Conservation (phyloP, 2,888 invertebrate genomes). For the Drosophila stalkeri region DNA sequence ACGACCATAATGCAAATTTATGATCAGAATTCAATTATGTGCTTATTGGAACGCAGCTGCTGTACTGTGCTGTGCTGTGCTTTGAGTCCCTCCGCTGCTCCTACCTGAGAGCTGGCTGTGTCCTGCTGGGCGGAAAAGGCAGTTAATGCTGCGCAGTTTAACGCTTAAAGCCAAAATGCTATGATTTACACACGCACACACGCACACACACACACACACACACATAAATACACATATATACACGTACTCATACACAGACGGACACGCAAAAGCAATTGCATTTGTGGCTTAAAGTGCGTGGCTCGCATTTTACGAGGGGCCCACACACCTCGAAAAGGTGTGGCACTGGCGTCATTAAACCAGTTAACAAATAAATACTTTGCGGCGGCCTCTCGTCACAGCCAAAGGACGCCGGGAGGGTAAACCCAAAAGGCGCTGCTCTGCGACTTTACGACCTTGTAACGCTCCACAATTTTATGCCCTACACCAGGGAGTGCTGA, state of each 20-base stretch:
- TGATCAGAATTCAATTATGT: slow-evolving; percentile 82
- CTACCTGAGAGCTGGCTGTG: slow-evolving; percentile 50
- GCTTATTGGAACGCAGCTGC: slow-evolving; percentile 81
- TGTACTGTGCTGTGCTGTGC: slow-evolving; percentile 31
- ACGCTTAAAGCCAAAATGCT: slow-evolving; percentile 80
- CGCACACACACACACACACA: slow-evolving; percentile 30
- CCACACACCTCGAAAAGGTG: slow-evolving; percentile 24
- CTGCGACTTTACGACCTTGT: slow-evolving; percentile 52
- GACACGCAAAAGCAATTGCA: slow-evolving; percentile 57
- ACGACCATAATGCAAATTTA: slow-evolving; percentile 77
- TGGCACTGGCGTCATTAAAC: slow-evolving; percentile 76
- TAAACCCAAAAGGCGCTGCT: slow-evolving; percentile 26
- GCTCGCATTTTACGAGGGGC: slow-evolving; percentile 62
- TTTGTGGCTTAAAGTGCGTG: slow-evolving; percentile 75
- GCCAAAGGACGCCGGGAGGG: not conserved
- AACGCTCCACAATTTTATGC: slow-evolving; percentile 39
- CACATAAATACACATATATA: slow-evolving; percentile 10
- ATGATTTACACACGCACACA: slow-evolving; percentile 63
- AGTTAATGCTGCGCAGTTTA: slow-evolving; percentile 77
- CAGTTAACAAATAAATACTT: slow-evolving; percentile 79
- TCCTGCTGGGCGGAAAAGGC: slow-evolving; percentile 48
- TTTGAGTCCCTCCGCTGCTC: not conserved
- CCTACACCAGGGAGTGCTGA: slow-evolving; percentile 26
- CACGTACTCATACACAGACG: slow-evolving; percentile 22
- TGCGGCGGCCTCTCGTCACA: slow-evolving; percentile 51